phyloP scores from a whole-genome alignment of 2,888 invertebrate genomes.

The Petrolisthes manimaculis region DNA sequence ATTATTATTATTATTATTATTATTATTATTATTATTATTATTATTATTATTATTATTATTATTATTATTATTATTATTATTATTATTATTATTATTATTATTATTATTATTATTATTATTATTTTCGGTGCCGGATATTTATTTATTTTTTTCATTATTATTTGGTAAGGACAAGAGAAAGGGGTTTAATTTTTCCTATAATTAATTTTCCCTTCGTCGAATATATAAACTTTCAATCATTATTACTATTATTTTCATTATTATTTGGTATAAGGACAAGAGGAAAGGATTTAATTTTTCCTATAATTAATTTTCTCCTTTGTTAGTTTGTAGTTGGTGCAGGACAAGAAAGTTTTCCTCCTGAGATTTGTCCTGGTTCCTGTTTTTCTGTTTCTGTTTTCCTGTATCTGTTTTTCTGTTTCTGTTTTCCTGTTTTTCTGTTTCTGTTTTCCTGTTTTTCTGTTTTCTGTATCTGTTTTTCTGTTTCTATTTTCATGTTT shows the following conservation, averaged over 20 bases:
- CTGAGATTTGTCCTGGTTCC: not conserved
- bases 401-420: not conserved
- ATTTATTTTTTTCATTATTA: not conserved
- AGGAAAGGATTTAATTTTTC: too few relatives aligned
- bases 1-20: slow-evolving; percentile 26
- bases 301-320: not conserved
- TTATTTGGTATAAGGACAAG: not conserved
- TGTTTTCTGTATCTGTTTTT: not conserved
- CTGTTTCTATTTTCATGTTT: too few relatives aligned
- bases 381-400: too few relatives aligned
- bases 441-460: not conserved
- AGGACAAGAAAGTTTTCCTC: not conserved
- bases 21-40: slow-evolving; percentile 15
- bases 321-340: not conserved
- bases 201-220: not conserved
- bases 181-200: not conserved
- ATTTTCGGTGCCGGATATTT: not conserved
- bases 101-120: not conserved
- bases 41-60: slow-evolving; percentile 5
- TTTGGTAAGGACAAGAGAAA: not conserved
- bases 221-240: not conserved
- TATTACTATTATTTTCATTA: not conserved
- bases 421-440: not conserved
- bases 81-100: slow-evolving; percentile 2
- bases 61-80: slow-evolving; percentile 16